These are phyloP conservation scores for Acestrorhynchus altus DNA, from an alignment of 2,797 vertebrate species.

Conservation along the genomic window DNA sequence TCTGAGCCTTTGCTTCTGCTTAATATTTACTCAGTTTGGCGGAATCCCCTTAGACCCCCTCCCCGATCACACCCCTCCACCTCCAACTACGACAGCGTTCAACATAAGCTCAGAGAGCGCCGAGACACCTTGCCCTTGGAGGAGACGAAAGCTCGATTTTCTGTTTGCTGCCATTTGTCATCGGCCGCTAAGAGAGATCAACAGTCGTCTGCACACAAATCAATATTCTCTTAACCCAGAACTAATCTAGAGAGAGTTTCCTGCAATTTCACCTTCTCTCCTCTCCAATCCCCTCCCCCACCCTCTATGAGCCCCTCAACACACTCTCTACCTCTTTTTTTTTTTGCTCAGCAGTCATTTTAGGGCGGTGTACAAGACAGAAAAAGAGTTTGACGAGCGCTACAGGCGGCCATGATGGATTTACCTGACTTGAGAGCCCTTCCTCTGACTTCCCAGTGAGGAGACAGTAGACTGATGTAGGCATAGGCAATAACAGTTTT, in stretches of 20 bases:
- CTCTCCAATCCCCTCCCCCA: conserved; percentile 60
- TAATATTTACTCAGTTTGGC: conserved; percentile 61
- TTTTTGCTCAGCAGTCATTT: conserved; percentile 86
- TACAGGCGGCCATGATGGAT: conserved; percentile 92
- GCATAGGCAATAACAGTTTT: not conserved
- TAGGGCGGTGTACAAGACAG: conserved; percentile 88
- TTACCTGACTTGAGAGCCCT: conserved; percentile 83
- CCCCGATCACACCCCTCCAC: conserved; percentile 17
- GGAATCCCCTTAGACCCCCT: conserved; percentile 68
- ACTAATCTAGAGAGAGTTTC: conserved; percentile 91
- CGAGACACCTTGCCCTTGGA: conserved; percentile 86
- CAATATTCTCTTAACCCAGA: conserved; percentile 98
- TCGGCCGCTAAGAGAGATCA: conserved; percentile 93
- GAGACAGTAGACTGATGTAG: conserved; percentile 77
- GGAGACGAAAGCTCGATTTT: conserved; percentile 82
- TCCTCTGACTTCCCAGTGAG: conserved; percentile 77
- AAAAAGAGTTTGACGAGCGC: conserved; percentile 91
- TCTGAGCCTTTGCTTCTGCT: conserved; percentile 42
- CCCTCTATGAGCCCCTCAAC: conserved; percentile 68
- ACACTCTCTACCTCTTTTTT: conserved; percentile 65
- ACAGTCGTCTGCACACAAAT: conserved; percentile 97
- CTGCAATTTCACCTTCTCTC: conserved; percentile 89
- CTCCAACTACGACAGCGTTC: conserved; percentile 30
- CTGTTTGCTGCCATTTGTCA: conserved; percentile 97
- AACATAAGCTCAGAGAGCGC: conserved; percentile 66